Conservation (phyloP, 2,888 invertebrate species). For the Lochmaea capreae region DNA sequence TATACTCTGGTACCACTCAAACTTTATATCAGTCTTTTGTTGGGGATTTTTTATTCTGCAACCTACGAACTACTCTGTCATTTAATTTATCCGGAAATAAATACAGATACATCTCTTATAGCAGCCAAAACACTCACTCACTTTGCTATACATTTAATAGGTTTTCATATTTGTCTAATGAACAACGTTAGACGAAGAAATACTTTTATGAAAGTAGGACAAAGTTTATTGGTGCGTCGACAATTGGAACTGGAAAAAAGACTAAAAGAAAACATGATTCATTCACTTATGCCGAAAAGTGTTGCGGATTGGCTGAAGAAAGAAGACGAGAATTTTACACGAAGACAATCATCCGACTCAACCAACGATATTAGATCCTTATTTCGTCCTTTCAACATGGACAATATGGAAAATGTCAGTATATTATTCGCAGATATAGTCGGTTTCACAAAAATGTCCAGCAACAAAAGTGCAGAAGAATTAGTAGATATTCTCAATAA, state of each 20-base stretch:
- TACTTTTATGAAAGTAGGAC: constrained; percentile 96
- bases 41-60: constrained; percentile 86
- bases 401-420: constrained; percentile 94
- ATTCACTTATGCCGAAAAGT: constrained; percentile 96
- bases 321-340: constrained; percentile 74
- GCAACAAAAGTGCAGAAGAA: constrained; percentile 96
- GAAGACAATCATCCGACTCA: constrained; percentile 68
- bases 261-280: constrained; percentile 96
- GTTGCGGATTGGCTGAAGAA: constrained; percentile 88
- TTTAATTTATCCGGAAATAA: constrained; percentile 50
- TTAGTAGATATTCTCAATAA: constrained; percentile 95
- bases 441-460: constrained; percentile 97
- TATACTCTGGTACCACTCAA: constrained; percentile 95
- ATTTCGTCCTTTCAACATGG: constrained; percentile 97
- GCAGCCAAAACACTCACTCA: constrained; percentile 83
- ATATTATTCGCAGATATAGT: constrained; percentile 98
- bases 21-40: constrained; percentile 83
- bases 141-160: constrained; percentile 90
- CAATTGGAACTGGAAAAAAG: constrained; percentile 94
- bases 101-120: constrained; percentile 64
- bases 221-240: constrained; percentile 87
- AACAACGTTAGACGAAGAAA: constrained; percentile 92
- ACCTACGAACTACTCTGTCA: constrained; percentile 82
- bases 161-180: constrained; percentile 93
- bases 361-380: constrained; percentile 81